Evolutionary conservation across 2,113 vertebrate genomes (phyloP).

Genomic region (Chinchilla lanigera): DNA sequence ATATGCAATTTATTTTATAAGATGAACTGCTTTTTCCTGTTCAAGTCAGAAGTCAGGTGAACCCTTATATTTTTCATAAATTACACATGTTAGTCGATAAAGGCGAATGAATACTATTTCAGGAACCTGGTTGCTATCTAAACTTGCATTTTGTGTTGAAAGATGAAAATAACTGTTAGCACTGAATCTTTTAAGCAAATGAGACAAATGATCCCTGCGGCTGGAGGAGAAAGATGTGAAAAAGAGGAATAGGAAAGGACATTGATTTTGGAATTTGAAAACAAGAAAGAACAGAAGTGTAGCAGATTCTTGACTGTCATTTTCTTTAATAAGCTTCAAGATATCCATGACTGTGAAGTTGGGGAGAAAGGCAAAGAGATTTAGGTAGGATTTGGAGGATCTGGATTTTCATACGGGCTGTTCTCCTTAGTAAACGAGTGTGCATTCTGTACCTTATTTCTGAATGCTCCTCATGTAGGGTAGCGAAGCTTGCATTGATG

Average conservation of each 20-base stretch:
- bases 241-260: constrained; percentile 70
- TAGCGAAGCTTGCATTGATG: not conserved
- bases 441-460: not conserved
- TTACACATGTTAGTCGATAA: constrained; percentile 83
- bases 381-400: not conserved
- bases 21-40: constrained; percentile 74
- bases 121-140: constrained; percentile 77
- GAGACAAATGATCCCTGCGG: constrained; percentile 74
- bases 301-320: not conserved
- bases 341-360: not conserved
- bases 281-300: constrained; percentile 32
- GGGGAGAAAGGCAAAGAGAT: not conserved
- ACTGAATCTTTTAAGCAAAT: constrained; percentile 74
- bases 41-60: constrained; percentile 69
- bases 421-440: not conserved
- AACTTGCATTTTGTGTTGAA: constrained; percentile 73
- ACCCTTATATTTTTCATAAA: constrained; percentile 81
- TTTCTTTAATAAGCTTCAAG: constrained; percentile 45
- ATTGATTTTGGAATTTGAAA: constrained; percentile 82
- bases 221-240: constrained; percentile 66
- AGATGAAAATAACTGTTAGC: constrained; percentile 81
- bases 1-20: constrained; percentile 75
- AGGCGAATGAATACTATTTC: constrained; percentile 77
- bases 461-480: not conserved
- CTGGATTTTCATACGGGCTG: not conserved